A percentile compares a stretch with the other conserved stretches of the same genome.
These are phyloP conservation scores for Lasioglossum oenotherae DNA, from an alignment of 2,888 invertebrate species.

Conservation along the genomic window DNA sequence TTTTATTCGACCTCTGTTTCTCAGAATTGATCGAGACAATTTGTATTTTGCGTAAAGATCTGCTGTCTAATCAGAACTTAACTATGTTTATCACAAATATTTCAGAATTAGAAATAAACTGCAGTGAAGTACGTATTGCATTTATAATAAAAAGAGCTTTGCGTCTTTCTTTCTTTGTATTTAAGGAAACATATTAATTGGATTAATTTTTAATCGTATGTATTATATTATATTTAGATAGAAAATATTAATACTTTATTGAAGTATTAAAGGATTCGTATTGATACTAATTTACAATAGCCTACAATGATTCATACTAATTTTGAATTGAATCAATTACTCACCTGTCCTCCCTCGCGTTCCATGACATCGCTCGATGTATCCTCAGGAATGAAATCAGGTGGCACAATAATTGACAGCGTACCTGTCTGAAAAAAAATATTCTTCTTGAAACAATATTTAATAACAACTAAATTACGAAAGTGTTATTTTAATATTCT, in stretches of 20 bases:
- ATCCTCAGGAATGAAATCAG: conserved; percentile 94
- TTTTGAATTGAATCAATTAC: neutral
- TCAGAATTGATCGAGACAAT: neutral
- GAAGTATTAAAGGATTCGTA: no score
- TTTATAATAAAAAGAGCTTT: no score
- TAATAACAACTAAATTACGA: neutral
- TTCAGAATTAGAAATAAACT: no score
- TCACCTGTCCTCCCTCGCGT: conserved; percentile 90
- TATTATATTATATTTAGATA: neutral
- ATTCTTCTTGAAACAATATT: neutral
- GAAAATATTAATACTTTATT: neutral
- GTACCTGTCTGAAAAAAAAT: conserved; percentile 89
- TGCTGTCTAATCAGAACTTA: neutral
- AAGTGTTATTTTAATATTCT: neutral
- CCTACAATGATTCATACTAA: neutral
- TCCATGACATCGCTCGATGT: conserved; percentile 96
- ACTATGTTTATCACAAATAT: no score
- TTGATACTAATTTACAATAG: neutral
- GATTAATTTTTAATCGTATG: neutral
- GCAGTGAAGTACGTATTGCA: no score
- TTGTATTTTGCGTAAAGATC: neutral
- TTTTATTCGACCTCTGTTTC: neutral
- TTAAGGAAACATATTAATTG: neutral
- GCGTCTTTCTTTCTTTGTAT: neutral
- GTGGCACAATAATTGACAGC: conserved; percentile 94